Base-by-base conservation (phyloP, 2,113 vertebrate genomes). In the Eidolon helvum region DNA sequence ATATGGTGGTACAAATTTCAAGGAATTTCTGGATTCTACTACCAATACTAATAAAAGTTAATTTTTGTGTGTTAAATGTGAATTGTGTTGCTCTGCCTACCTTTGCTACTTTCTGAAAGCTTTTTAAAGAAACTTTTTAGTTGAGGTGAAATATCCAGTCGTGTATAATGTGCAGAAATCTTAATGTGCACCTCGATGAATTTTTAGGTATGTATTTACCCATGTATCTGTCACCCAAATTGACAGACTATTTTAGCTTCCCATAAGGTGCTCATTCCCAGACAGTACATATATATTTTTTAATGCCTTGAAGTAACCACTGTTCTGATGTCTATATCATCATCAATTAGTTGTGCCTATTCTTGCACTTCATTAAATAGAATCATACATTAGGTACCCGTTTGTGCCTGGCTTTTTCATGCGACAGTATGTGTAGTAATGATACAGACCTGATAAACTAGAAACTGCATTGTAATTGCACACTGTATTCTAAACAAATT, bases 391-490 rank as follows among this genome's bases (percentile, higher is more conserved):
- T 68, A 59, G 38, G 14, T 48, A 71, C 11, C 38, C 53, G 92
- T 90, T 92, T 63, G 7, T 92, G 24, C 86, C 50, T 92, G 48
- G 1, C 38, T 65, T 69, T 92, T 66, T 90, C 26, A n/a, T 93
- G 35, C 10, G 83, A 8, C 5, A 0, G 35, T 59, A 30, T 77
- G 38, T 53, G 61, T 63, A 88, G 4, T 63, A 45, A 57, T 12
- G n/a, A n/a, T 9, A 18, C 78, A 53, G 66, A 65, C 53, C 35
- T 80, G 30, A 53, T 89, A 68, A 85, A 94, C 55, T 82, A 77
- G 71, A 79, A 94, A 74, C 35, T 92, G 72, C n/a, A 75, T 94
- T 86, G 24, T 88, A 97, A 86, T 97, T 90, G 26, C 80, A 90
- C 33, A 91, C 53, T 72, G 0, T 93, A 59, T 79, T 88, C 79